phyloP scores from a whole-genome alignment of 2,888 invertebrate species.

The Lissonota sp. region DNA sequence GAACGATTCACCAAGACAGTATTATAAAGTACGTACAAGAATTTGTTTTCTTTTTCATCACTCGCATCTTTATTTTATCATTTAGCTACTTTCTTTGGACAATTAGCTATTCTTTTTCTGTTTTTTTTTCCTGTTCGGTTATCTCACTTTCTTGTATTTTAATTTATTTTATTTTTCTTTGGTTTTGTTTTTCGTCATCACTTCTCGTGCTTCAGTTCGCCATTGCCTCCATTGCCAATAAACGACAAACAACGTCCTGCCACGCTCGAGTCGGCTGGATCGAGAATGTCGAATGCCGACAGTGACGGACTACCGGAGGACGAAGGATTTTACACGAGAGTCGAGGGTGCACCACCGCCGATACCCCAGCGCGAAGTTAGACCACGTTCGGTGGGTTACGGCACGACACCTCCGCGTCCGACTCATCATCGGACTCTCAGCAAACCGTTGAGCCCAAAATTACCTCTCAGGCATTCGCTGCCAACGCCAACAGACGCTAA shows the following conservation, averaged over 20 bases:
- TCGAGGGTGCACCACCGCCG: conserved; percentile 84
- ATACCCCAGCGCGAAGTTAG: conserved; percentile 86
- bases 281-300: conserved; percentile 77
- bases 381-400: conserved; percentile 87
- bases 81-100: background rate
- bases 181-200: conserved; percentile 23
- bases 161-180: background rate
- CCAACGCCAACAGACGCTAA: conserved; percentile 84
- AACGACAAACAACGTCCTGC: conserved; percentile 81
- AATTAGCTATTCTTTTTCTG: too few relatives aligned
- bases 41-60: background rate
- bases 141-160: background rate
- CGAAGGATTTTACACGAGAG: conserved; percentile 81
- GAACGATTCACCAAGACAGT: conserved; percentile 88
- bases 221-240: conserved; percentile 91
- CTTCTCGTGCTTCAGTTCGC: conserved; percentile 86
- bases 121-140: too few relatives aligned
- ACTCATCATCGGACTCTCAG: conserved; percentile 84
- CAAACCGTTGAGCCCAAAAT: conserved; percentile 86
- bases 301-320: conserved; percentile 80
- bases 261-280: conserved; percentile 77
- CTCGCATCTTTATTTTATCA: background rate
- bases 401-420: conserved; percentile 82
- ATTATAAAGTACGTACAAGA: conserved; percentile 85
- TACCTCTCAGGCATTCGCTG: conserved; percentile 85